Evolutionary conservation across 2,113 vertebrate genomes (phyloP).

Genomic region (Trogon melanurus): DNA sequence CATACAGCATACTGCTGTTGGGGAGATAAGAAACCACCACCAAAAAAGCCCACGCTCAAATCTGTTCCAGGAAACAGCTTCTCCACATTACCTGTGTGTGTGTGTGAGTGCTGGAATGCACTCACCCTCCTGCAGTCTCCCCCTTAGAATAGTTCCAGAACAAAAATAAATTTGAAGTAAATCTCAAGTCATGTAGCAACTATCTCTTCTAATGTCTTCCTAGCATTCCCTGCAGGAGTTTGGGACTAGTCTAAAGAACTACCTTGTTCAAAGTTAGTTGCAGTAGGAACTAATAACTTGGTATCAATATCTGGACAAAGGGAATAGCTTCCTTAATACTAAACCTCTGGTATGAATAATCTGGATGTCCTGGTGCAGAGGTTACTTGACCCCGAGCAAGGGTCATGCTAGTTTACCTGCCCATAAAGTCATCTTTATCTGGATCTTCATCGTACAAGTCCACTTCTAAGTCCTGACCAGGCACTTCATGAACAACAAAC

Average conservation of each 20-base stretch:
- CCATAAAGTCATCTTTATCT: slow-evolving; percentile 94
- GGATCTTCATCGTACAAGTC: slow-evolving; percentile 93
- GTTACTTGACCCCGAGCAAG: not conserved
- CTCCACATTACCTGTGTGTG: rapidly evolving
- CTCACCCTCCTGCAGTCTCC: not conserved
- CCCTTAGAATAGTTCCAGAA: not conserved
- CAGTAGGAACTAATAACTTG: not conserved
- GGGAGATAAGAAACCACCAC: not conserved
- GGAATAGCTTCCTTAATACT: not conserved
- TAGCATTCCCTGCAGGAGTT: not conserved
- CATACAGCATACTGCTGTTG: not conserved
- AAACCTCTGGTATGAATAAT: not conserved
- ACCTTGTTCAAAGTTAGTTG: not conserved
- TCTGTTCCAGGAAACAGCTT: not conserved
- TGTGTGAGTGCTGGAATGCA: not conserved
- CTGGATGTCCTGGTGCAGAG: not conserved
- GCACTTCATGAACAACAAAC: slow-evolving; percentile 95
- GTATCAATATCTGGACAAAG: not conserved
- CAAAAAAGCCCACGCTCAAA: not conserved
- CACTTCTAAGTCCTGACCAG: slow-evolving; percentile 93
- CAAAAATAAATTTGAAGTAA: not conserved
- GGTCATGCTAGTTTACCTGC: slow-evolving; percentile 79
- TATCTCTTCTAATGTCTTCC: not conserved
- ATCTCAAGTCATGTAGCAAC: not conserved
- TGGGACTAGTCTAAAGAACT: not conserved